phyloP scores from a whole-genome alignment of 2,113 vertebrate genomes.

The Melanerpes aurifrons region DNA sequence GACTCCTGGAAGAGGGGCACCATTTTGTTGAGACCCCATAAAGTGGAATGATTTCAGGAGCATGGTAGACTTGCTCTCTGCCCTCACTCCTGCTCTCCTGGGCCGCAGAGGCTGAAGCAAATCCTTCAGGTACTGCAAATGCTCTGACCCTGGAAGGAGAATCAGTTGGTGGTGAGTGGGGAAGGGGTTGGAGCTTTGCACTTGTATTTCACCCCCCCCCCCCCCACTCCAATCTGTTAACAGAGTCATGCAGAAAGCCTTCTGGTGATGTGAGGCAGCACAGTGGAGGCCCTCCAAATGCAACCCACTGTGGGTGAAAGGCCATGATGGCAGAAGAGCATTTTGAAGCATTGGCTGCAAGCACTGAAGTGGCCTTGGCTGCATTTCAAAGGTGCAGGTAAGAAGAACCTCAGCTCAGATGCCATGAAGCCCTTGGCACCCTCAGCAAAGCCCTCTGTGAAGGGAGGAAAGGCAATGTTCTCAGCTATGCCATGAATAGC shows the following conservation, averaged over 20 bases:
- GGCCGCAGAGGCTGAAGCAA: constrained; percentile 62
- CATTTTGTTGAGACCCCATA: constrained; percentile 87
- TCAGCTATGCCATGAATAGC: neutral
- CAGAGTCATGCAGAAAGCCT: neutral
- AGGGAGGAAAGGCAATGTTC: neutral
- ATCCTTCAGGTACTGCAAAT: constrained; percentile 79
- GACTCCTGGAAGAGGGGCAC: constrained; percentile 88
- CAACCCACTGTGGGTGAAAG: neutral
- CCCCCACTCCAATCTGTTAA: neutral
- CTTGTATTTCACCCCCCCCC: neutral
- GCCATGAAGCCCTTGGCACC: neutral
- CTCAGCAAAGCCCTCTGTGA: neutral
- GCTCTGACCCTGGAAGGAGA: constrained; percentile 82
- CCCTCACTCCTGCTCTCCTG: constrained; percentile 67
- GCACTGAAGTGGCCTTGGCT: neutral
- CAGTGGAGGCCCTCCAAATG: neutral
- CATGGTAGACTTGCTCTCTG: constrained; percentile 80
- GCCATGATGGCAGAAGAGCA: neutral
- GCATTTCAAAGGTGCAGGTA: neutral
- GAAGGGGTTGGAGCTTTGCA: neutral
- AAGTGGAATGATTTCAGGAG: constrained; percentile 89
- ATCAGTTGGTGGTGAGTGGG: neutral
- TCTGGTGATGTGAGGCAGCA: neutral
- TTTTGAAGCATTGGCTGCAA: neutral
- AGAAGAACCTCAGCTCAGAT: neutral